Percentiles rank a stretch among this genome's conserved stretches.
Evolutionary conservation across 92 coral and sea anemone genomes (phyloP).

Genomic region (Pocillopora meandrina): DNA sequence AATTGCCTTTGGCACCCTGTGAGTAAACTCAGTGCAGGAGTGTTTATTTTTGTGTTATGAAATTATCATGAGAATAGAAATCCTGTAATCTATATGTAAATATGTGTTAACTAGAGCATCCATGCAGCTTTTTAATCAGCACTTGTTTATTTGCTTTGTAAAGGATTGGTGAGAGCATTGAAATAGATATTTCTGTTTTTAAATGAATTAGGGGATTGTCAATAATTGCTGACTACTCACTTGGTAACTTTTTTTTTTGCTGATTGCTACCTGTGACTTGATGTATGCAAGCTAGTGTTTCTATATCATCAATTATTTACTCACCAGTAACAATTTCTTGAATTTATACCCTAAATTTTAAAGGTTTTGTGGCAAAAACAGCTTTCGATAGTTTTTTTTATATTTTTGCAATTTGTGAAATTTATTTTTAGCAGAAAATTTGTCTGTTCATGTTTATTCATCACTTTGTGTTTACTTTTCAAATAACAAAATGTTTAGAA

Average conservation of each 20-base stretch:
- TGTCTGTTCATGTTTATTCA: too few relatives aligned
- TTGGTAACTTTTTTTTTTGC: not conserved
- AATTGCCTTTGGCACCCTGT: not conserved
- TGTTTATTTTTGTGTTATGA: not conserved
- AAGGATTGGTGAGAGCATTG: not conserved
- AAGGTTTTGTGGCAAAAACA: not conserved
- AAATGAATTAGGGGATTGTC: not conserved
- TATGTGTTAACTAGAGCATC: not conserved
- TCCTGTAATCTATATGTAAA: not conserved
- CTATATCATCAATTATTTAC: conserved; percentile 6
- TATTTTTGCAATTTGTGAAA: not conserved
- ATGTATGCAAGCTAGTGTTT: conserved; percentile 1
- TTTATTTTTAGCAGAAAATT: too few relatives aligned
- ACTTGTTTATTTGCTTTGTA: not conserved
- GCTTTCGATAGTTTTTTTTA: not conserved
- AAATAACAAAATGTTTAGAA: too few relatives aligned
- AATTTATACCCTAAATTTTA: not conserved
- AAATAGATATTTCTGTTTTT: not conserved
- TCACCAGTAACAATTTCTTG: conserved; percentile 4
- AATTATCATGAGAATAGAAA: conserved; percentile 10
- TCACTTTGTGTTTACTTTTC: too few relatives aligned
- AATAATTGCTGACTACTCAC: not conserved
- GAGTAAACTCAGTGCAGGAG: not conserved
- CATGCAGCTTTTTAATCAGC: not conserved
- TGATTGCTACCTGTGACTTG: not conserved